These are phyloP conservation scores for Laothoe populi DNA, from an alignment of 2,888 invertebrate species.

Conservation along the genomic window DNA sequence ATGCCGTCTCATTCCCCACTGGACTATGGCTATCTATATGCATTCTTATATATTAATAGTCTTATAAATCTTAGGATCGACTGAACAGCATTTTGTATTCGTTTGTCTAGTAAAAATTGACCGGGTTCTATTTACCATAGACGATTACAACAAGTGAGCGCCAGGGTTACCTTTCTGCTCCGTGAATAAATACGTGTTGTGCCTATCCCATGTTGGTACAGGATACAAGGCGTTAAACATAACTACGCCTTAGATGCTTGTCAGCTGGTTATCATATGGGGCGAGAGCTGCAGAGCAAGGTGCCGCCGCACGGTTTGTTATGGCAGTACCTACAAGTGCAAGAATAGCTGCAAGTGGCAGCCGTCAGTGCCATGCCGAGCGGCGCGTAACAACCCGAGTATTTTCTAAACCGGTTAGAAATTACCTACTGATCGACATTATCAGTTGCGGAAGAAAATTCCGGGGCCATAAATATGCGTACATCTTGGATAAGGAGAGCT, in stretches of 20 bases:
- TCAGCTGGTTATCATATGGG: slow-evolving; percentile 50
- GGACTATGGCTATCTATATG: too few relatives aligned
- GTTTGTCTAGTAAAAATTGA: too few relatives aligned
- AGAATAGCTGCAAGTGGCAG: slow-evolving; percentile 56
- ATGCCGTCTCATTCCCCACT: too few relatives aligned
- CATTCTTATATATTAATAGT: too few relatives aligned
- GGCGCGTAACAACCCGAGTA: slow-evolving; percentile 59
- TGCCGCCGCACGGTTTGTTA: slow-evolving; percentile 40
- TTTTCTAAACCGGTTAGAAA: slow-evolving; percentile 85
- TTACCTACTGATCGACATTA: slow-evolving; percentile 83
- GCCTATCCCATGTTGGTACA: not conserved
- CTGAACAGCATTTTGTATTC: too few relatives aligned
- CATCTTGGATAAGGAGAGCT: slow-evolving; percentile 61
- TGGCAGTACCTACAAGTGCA: slow-evolving; percentile 42
- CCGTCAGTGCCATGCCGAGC: slow-evolving; percentile 36
- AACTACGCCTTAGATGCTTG: not conserved
- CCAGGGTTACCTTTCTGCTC: too few relatives aligned
- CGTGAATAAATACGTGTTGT: not conserved
- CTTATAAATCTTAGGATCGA: too few relatives aligned
- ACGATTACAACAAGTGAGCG: too few relatives aligned
- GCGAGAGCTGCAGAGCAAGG: slow-evolving; percentile 62
- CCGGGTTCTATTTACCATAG: too few relatives aligned
- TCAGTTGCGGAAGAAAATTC: slow-evolving; percentile 80
- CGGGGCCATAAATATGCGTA: slow-evolving; percentile 69
- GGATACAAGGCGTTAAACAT: not conserved